phyloP scores from a whole-genome alignment of 2,888 invertebrate genomes.

The Dexiosoma caninum region DNA sequence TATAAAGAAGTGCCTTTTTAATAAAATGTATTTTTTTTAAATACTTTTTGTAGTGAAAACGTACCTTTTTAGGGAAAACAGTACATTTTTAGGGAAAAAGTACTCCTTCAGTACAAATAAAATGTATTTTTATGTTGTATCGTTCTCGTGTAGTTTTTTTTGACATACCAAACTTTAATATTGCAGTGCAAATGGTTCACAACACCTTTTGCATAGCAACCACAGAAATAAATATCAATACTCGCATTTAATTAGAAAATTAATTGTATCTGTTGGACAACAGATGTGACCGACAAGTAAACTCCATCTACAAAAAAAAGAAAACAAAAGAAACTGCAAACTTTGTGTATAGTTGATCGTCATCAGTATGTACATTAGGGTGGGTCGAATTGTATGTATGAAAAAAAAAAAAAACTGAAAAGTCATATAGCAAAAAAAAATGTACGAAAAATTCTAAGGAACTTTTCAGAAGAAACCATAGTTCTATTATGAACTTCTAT shows the following conservation, averaged over 20 bases:
- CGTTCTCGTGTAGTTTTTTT: background rate
- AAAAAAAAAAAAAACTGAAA: too few relatives aligned
- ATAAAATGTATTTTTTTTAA: background rate
- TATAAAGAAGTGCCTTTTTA: background rate
- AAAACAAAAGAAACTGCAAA: background rate
- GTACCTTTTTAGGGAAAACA: too few relatives aligned
- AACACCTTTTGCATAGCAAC: background rate
- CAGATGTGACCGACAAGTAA: conserved; percentile 36
- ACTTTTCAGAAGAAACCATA: too few relatives aligned
- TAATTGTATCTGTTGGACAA: conserved; percentile 28
- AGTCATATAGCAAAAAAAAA: too few relatives aligned
- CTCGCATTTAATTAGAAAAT: conserved; percentile 37
- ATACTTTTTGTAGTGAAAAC: too few relatives aligned
- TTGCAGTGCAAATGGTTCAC: background rate
- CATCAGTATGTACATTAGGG: too few relatives aligned
- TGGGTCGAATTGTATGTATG: too few relatives aligned
- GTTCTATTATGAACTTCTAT: too few relatives aligned
- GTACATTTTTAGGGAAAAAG: too few relatives aligned
- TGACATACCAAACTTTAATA: background rate
- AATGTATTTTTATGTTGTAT: background rate
- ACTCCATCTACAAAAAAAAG: background rate
- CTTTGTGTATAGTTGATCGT: background rate
- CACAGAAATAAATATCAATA: conserved; percentile 19
- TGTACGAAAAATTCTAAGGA: too few relatives aligned
- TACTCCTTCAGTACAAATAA: too few relatives aligned